These are phyloP conservation scores for Chloroclysta siterata DNA, from an alignment of 2,888 invertebrate genomes.

Conservation along the genomic window DNA sequence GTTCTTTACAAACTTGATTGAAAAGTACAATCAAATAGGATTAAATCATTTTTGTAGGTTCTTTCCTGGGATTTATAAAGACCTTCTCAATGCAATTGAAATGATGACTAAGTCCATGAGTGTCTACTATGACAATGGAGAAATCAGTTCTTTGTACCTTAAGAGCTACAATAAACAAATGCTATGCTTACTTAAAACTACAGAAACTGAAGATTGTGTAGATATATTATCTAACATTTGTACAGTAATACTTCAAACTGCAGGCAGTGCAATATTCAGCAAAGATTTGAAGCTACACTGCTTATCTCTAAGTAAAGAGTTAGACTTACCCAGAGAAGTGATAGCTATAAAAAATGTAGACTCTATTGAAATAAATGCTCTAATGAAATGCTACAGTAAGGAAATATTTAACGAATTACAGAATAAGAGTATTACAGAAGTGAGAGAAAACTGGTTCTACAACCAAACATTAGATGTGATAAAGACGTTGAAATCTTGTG, in stretches of 20 bases:
- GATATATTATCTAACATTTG: constrained; percentile 58
- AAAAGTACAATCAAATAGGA: constrained; percentile 59
- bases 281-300: constrained; percentile 63
- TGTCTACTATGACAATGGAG: constrained; percentile 66
- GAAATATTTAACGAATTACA: constrained; percentile 55
- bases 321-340: constrained; percentile 57
- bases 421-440: constrained; percentile 40
- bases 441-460: constrained; percentile 62
- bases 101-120: constrained; percentile 58
- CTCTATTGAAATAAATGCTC: constrained; percentile 59
- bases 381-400: constrained; percentile 56
- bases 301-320: constrained; percentile 55
- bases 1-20: constrained; percentile 67
- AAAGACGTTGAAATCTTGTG: constrained; percentile 56
- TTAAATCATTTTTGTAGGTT: constrained; percentile 53
- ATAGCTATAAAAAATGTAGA: constrained; percentile 59
- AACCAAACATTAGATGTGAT: constrained; percentile 58
- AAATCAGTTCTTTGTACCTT: constrained; percentile 55
- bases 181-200: constrained; percentile 52
- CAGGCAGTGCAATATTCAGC: constrained; percentile 53
- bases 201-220: constrained; percentile 45
- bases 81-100: constrained; percentile 59
- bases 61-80: constrained; percentile 57
- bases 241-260: constrained; percentile 55
- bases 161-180: constrained; percentile 57